Evolutionary conservation across 2,888 invertebrate genomes (phyloP).

Genomic region (Trachelus tabidus): DNA sequence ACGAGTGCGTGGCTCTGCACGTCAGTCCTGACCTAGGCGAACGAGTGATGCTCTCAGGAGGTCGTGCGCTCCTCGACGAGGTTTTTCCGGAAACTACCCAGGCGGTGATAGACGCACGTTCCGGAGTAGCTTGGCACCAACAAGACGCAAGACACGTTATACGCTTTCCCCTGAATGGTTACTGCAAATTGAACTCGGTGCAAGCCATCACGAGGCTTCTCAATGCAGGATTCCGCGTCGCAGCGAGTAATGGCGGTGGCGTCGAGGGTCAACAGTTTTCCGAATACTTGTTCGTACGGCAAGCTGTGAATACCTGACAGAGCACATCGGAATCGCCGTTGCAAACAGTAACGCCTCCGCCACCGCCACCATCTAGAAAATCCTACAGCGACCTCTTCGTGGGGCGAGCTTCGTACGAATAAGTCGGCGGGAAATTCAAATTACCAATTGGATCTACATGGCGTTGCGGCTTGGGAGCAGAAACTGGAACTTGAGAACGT

Average conservation of each 20-base stretch:
- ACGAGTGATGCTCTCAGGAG: conserved; percentile 84
- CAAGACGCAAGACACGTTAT: conserved; percentile 85
- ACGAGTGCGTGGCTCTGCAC: conserved; percentile 84
- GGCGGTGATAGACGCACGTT: conserved; percentile 82
- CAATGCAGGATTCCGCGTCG: conserved; percentile 81
- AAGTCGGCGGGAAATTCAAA: neutral
- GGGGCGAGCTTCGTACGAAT: neutral
- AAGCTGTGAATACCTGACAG: conserved; percentile 64
- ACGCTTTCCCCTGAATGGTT: conserved; percentile 87
- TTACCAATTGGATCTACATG: neutral
- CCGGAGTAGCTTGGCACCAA: conserved; percentile 84
- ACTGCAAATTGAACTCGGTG: conserved; percentile 90
- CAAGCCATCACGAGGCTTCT: conserved; percentile 86
- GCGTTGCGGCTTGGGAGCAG: neutral
- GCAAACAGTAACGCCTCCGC: neutral
- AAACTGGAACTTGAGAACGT: neutral
- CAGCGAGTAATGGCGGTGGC: conserved; percentile 87
- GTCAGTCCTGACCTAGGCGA: conserved; percentile 85
- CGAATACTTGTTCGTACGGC: conserved; percentile 84
- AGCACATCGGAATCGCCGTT: conserved; percentile 18
- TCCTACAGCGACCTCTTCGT: neutral
- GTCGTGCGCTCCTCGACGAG: conserved; percentile 80
- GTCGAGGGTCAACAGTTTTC: conserved; percentile 92
- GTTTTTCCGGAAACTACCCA: conserved; percentile 82
- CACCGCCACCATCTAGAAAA: neutral